Percentiles rank a stretch among this genome's conserved stretches.
Evolutionary conservation across 2,113 vertebrate genomes (phyloP).

Genomic region (Leucosticte australis): DNA sequence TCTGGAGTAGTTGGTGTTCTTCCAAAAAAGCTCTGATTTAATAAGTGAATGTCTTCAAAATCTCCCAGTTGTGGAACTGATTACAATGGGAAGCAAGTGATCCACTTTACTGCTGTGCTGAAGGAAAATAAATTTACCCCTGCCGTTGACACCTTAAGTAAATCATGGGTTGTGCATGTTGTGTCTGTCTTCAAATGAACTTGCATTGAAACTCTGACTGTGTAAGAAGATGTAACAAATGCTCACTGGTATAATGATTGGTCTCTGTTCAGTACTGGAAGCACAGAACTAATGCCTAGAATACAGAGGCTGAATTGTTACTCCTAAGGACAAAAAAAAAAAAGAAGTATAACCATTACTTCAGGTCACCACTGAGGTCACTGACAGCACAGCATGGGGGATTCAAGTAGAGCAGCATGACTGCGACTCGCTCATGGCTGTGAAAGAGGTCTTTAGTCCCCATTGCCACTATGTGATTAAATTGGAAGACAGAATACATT

Average conservation of each 20-base stretch:
- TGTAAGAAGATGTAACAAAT: not conserved
- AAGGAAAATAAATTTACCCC: not conserved
- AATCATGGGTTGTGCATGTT: not conserved
- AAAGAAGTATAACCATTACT: conserved; percentile 24
- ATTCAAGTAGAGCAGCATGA: conserved; percentile 38
- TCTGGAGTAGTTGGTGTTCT: not conserved
- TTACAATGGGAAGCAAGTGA: not conserved
- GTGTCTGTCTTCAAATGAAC: not conserved
- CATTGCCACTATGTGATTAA: not conserved
- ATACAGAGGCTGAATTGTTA: conserved; percentile 36
- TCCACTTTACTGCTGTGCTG: not conserved
- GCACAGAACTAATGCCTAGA: not conserved
- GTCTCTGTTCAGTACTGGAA: not conserved
- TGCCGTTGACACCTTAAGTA: not conserved
- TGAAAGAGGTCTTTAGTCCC: conserved; percentile 26
- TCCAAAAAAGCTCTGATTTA: not conserved
- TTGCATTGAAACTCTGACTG: not conserved
- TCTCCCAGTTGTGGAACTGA: not conserved
- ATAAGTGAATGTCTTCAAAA: not conserved
- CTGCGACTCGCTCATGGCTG: not conserved
- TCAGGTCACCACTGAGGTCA: conserved; percentile 46
- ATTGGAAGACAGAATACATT: not conserved
- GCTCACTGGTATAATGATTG: not conserved
- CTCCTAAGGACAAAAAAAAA: not conserved
- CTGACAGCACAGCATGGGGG: conserved; percentile 21